Evolutionary conservation across 2,888 invertebrate species (phyloP).

Genomic region (Malthinus flaveolus): DNA sequence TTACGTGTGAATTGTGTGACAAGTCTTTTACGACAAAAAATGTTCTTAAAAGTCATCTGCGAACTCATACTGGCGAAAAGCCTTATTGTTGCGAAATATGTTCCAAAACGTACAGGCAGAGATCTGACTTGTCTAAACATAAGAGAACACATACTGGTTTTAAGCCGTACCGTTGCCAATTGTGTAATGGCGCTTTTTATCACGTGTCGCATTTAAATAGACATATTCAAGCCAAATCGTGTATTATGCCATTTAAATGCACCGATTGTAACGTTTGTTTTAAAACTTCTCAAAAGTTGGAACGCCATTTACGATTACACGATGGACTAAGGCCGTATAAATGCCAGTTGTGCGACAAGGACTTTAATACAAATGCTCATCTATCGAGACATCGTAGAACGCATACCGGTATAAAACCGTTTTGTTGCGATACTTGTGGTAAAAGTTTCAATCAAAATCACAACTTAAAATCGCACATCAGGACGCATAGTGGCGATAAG

Average conservation of each 20-base stretch:
- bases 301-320: slow-evolving; percentile 21
- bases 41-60: slow-evolving; percentile 25
- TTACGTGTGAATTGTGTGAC: slow-evolving; percentile 21
- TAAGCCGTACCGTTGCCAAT: slow-evolving; percentile 20
- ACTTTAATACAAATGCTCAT: slow-evolving; percentile 25
- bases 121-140: slow-evolving; percentile 23
- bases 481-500: slow-evolving; percentile 21
- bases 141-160: slow-evolving; percentile 19
- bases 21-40: slow-evolving; percentile 19
- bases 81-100: slow-evolving; percentile 23
- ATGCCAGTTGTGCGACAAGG: slow-evolving; percentile 25
- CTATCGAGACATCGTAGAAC: slow-evolving; percentile 22
- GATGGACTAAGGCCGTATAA: slow-evolving; percentile 26
- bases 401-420: slow-evolving; percentile 15
- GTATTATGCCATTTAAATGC: slow-evolving; percentile 23
- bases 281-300: slow-evolving; percentile 16
- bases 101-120: slow-evolving; percentile 21
- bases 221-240: slow-evolving; percentile 19
- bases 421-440: slow-evolving; percentile 34
- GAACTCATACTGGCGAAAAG: slow-evolving; percentile 22
- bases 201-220: slow-evolving; percentile 27
- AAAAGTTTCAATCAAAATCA: slow-evolving; percentile 25
- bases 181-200: slow-evolving; percentile 21
- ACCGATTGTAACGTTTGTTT: slow-evolving; percentile 14
- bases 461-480: slow-evolving; percentile 23